Evolutionary conservation across 2,888 invertebrate species (phyloP), one percentile per base, ranked within the genome.

Genomic region (Ectemnius continuus): DNA sequence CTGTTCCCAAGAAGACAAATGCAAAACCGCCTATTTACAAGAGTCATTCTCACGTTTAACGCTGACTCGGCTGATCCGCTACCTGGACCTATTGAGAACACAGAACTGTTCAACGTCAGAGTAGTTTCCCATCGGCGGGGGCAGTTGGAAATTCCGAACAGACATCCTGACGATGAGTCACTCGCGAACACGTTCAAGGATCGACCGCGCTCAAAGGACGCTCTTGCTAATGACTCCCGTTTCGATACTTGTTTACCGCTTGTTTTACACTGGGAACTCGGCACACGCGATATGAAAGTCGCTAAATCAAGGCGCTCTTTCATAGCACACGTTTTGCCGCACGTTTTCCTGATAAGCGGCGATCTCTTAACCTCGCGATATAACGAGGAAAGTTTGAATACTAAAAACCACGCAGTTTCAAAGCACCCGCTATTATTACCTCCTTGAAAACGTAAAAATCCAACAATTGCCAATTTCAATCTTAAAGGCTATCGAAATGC

Each of bases 141-240:
- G 28, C 47, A 60, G 16, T 46, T 56, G 70, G 64, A 70, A 64
- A 64, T 68, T 64, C 64, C 64, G 52, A 61, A 63, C 20, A 52
- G 48, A 61, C 46, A 52, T 14, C 46, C 20, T 61, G 47, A 56
- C 36, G 36, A 36, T 70, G 70, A 70, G 46, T 70, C 70, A 70
- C 4, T 23, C 61, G 56, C 20, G 20, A 60, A 70, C n/a, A 60
- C 58, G 46, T 61, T 47, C 20, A 61, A 47, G 23, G 28, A 70
- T 56, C 18, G 56, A 56, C 48, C 56, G 46, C 18, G 16, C 16
- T 64, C 6, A 52, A 36, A 36, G 36, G 36, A 36, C 8, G 11
- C 8, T 36, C 8, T 2, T 11, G 36, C 36, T 36, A 36, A 36
- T 11, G 11, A 36, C 36, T 36, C 36, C 11, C 36, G 8, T 36